phyloP scores from a whole-genome alignment of 2,888 invertebrate genomes.

The Ennomos quercinarius region DNA sequence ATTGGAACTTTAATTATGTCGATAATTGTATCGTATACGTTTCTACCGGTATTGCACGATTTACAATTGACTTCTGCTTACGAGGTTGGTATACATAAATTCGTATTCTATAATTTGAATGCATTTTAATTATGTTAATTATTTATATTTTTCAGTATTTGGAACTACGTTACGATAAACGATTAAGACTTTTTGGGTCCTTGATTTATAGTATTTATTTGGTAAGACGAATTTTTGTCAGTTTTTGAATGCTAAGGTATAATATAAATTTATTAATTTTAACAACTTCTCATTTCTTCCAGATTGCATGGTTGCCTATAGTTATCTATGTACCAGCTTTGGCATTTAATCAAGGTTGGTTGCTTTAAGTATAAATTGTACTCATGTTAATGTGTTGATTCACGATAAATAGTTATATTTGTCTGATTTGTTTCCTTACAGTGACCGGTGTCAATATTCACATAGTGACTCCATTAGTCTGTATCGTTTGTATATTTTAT shows the following conservation, averaged over 20 bases:
- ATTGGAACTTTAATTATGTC: constrained; percentile 87
- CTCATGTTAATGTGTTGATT: not conserved
- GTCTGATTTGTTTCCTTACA: constrained; percentile 56
- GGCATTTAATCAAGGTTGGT: constrained; percentile 89
- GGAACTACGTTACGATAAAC: constrained; percentile 87
- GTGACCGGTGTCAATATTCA: constrained; percentile 92
- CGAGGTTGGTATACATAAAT: constrained; percentile 80
- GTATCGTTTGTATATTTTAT: constrained; percentile 92
- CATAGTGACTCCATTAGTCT: constrained; percentile 89
- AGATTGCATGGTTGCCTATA: constrained; percentile 90
- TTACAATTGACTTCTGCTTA: constrained; percentile 90
- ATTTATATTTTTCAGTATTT: constrained; percentile 82
- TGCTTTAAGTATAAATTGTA: constrained; percentile 1
- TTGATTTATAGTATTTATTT: constrained; percentile 87
- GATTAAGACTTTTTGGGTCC: constrained; percentile 88
- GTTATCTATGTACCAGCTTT: constrained; percentile 90
- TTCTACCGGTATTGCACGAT: constrained; percentile 89
- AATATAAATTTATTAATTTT: not conserved
- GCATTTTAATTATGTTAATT: not conserved
- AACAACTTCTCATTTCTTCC: constrained; percentile 28
- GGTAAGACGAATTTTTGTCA: constrained; percentile 71
- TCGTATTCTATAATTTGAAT: too few species aligned
- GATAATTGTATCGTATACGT: constrained; percentile 85
- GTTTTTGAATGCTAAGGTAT: too few species aligned
- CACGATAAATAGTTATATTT: constrained; percentile 1